Evolutionary conservation across 2,113 vertebrate species (phyloP).

Genomic region (Myrmophylax atrothorax): DNA sequence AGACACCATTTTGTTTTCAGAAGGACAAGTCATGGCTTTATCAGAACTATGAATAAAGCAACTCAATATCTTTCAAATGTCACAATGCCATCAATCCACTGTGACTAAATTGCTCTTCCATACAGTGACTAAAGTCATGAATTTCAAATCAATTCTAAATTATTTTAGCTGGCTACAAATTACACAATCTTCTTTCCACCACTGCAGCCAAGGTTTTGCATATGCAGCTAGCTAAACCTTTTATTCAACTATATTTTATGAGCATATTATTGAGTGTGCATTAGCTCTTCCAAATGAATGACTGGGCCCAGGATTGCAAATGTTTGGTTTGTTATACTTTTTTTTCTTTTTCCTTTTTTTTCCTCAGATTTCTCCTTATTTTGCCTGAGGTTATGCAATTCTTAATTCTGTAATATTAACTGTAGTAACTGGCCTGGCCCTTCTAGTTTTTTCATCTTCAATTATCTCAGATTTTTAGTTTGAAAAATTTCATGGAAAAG

Average conservation of each 20-base stretch:
- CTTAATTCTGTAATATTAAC: neutral
- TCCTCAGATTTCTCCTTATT: neutral
- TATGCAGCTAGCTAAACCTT: neutral
- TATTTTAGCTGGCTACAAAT: neutral
- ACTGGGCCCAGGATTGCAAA: neutral
- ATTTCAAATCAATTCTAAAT: neutral
- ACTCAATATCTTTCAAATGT: neutral
- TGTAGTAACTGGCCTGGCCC: neutral
- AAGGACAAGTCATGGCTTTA: neutral
- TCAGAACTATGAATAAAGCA: neutral
- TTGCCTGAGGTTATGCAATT: neutral
- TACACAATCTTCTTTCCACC: neutral
- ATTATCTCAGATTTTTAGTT: neutral
- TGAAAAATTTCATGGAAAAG: neutral
- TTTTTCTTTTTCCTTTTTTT: too few relatives aligned
- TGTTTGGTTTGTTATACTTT: rapidly evolving
- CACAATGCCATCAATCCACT: neutral
- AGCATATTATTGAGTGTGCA: neutral
- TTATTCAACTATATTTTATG: neutral
- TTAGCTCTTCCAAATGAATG: neutral
- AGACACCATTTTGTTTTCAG: conserved; percentile 2
- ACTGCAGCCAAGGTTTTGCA: neutral
- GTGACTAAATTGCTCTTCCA: neutral
- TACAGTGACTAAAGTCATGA: neutral
- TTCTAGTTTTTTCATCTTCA: neutral